Evolutionary conservation across 2,888 invertebrate species (phyloP), one percentile per base, ranked within the genome.

Genomic region (Hartigia nigra): DNA sequence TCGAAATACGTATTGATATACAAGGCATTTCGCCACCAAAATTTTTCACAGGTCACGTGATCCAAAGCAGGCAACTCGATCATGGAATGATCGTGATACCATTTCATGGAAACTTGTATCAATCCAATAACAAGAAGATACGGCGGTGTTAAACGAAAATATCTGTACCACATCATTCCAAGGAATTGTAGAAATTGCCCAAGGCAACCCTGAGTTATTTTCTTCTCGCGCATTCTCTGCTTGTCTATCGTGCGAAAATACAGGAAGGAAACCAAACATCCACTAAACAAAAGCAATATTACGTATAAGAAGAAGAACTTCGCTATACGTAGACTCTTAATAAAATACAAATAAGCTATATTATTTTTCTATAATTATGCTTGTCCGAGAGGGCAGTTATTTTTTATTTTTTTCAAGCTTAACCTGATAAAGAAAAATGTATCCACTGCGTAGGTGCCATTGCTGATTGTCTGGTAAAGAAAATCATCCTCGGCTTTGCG

Each of bases 1-100:
- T 96, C 95, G 89, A 94, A 97, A 88, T 96, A 93, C 87, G 96
- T 97, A 91, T 97, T 96, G 87, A 97, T 95, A 89, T 96, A 97
- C 31, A 97, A 92, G n/a, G 95, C 93, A 88, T 97, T 97, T 80
- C 96, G 93, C 97, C 97, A 97, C 97, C 97, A 97, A 90, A 93
- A 96, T 82, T 93, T 93, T 77, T 94, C 94, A 88, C 97, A 97
- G n/a, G 95, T 96, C 76, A 95, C 91, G 84, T 96, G 94, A 88
- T 96, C 95, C 78, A 94, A 93, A 32, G 95, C 93, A 0, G 95
- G 95, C 0, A 96, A 95, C 82, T 96, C 95, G 87, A 96, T 96
- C 3, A 96, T 95, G 0, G 96, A 95, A 82, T 94, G 93, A 87
- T 95, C 95, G 86, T 96, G 94, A 9, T 95, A 93, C 92, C 96